Evolutionary conservation across 2,113 vertebrate species (phyloP).

Genomic region (Naja naja): DNA sequence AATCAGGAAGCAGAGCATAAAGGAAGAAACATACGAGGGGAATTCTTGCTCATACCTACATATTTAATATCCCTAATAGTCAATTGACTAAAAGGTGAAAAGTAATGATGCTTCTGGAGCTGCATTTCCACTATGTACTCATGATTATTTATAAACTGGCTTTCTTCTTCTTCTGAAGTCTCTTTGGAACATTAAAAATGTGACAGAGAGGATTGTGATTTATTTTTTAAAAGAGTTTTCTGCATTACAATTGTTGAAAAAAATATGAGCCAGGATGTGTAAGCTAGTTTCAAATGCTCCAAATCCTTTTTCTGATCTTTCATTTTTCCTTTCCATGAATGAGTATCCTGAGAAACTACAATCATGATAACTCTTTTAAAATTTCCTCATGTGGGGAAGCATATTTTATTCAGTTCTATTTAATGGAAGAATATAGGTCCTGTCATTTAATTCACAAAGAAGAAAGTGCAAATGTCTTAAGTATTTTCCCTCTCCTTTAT

Average conservation of each 20-base stretch:
- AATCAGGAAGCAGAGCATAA: neutral
- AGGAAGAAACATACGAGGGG: neutral
- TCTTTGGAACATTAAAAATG: neutral
- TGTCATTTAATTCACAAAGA: neutral
- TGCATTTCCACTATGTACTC: neutral
- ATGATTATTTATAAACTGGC: neutral
- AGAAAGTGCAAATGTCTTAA: neutral
- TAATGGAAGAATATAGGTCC: neutral
- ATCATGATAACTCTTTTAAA: neutral
- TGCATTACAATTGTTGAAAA: neutral
- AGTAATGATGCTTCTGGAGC: neutral
- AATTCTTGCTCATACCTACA: neutral
- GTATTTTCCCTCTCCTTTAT: neutral
- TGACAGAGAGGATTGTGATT: neutral
- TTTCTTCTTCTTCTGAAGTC: neutral
- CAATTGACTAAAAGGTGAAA: neutral
- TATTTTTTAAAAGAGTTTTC: neutral
- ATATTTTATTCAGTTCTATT: neutral
- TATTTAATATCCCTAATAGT: neutral
- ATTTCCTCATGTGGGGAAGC: neutral
- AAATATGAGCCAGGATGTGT: neutral
- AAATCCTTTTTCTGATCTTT: neutral
- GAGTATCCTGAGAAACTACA: neutral
- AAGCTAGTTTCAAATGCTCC: neutral
- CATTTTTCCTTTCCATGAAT: neutral